Evolutionary conservation across 2,113 vertebrate species (phyloP), one percentile per base, ranked within the genome.

Genomic region (Heterochromis multidens): DNA sequence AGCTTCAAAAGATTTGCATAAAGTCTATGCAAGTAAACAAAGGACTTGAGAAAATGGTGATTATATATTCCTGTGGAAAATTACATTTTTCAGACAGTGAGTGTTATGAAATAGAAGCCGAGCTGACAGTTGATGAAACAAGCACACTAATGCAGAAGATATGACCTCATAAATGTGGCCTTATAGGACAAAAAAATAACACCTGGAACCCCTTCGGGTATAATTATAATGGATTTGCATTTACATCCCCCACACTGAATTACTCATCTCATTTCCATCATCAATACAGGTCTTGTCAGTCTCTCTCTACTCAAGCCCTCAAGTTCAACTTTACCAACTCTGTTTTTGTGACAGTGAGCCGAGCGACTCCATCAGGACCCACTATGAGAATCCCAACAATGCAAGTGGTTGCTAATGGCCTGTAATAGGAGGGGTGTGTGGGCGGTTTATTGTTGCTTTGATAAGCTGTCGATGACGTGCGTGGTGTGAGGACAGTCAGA

Each of bases 401-500:
- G 89, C 70, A 37, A 85, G 77, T 33, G 86, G 40, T 63, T 86
- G 79, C 79, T 92, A 84, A 92, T 90, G 92, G 87, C 12, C 83
- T 61, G 60, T 88, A 80, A 86, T 88, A 85, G 87, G 79, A 80
- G 70, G 88, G 31, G 58, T 40, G 91, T 23, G 91, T 88, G 86
- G 87, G 90, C 13, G 54, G 58, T 65, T 88, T 81, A 83, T 91
- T 89, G 91, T 91, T 91, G 91, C 87, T 93, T 84, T 91, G 89
- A 91, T 92, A 91, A 91, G 90, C 74, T 62, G 86, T 19, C 14
- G 74, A 72, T 94, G 91, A 93, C 85, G 85, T 56, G 70, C 29
- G 49, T 23, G 57, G 72, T 84, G 91, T 12, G 46, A 90, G 61
- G 88, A 87, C 59, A 56, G 74, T 79, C 58, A 86, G 57, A 82